Base-by-base conservation (phyloP, 2,888 invertebrate species). In the Copidosoma aretas region DNA sequence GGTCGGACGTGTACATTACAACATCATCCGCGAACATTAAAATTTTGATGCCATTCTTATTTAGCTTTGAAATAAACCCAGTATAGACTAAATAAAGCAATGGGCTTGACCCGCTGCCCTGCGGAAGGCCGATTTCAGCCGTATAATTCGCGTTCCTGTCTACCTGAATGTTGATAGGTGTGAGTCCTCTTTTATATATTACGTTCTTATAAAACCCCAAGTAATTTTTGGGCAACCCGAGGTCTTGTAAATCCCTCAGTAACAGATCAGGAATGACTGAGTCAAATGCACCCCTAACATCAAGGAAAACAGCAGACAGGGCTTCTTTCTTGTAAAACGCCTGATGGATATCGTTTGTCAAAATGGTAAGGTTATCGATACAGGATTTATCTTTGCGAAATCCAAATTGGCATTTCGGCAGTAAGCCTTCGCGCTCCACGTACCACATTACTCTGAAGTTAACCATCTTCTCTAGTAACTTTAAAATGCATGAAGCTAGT, bases 21-120 rank as follows among this genome's bases (percentile, higher is more conserved):
- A 54, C 5, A 24, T 54, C 54, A 54, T 54, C 54, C 12, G 54
- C 25, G 24, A 54, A 54, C 25, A 21, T 24, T 54, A 22, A 24
- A 10, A 54, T 10, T 25, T 25, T 24, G 12, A 54, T 25, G n/a
- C 15, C 15, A 14, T 24, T 17, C 3, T 24, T 25, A 12, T 22
- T 25, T 15, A 54, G 17, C 14, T 25, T 54, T 10, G n/a, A 12
- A 14, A 54, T 22, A 54, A 24, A 54, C 2, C 12, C 22, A 4
- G 25, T 54, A 54, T 54, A 54, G 1, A 54, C 24, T 24, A 24
- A 24, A 15, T 21, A 54, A 3, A 54, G 25, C 10, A 24, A 3
- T 10, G 54, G 22, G n/a, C 54, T 54, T 21, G 25, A 54, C 21
- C 17, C 14, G 22, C 15, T 15, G 12, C 25, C 54, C 22, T 54